Conservation (phyloP, 2,797 vertebrate genomes). For the Sebastes minor region DNA sequence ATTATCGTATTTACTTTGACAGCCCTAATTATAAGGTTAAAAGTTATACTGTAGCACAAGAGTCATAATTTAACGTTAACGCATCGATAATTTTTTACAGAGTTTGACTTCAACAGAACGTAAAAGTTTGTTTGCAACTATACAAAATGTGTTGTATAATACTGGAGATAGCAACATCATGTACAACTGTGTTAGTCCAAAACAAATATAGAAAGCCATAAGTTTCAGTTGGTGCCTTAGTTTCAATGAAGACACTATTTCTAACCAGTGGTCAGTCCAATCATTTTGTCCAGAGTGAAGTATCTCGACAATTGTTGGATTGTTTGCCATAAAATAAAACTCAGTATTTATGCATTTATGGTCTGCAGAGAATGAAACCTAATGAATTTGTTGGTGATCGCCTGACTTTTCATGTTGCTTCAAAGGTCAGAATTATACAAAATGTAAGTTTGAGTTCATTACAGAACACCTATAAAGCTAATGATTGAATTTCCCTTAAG, state of each 20-base stretch:
- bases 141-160: conserved; percentile 16
- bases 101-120: conserved; percentile 37
- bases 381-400: background rate
- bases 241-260: conserved; percentile 11
- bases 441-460: background rate
- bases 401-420: background rate
- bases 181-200: conserved; percentile 8
- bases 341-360: background rate
- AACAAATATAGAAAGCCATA: conserved; percentile 43
- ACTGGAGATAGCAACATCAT: background rate
- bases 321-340: background rate
- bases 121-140: conserved; percentile 17
- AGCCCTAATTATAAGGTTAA: background rate
- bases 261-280: background rate
- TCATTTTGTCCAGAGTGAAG: background rate
- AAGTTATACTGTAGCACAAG: conserved; percentile 1
- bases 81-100: conserved; percentile 16
- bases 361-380: background rate
- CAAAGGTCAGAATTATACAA: background rate
- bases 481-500: background rate
- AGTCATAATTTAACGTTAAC: conserved; percentile 7
- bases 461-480: background rate
- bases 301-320: background rate
- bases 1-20: too few species aligned
- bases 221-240: conserved; percentile 60